Evolutionary conservation across 2,888 invertebrate genomes (phyloP).

Genomic region (Schizotus pectinicornis): DNA sequence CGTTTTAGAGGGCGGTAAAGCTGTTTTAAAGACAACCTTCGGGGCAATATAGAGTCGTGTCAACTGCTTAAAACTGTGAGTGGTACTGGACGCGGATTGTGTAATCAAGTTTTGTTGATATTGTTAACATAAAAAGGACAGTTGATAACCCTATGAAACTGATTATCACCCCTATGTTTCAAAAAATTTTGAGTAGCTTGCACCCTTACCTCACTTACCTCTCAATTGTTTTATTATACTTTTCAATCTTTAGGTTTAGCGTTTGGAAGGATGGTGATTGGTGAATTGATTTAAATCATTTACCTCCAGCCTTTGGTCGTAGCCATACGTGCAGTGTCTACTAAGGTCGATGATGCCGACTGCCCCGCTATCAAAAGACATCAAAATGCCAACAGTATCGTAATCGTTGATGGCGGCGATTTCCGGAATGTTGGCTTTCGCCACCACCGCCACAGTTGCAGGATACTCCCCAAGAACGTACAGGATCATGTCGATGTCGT

Average conservation of each 20-base stretch:
- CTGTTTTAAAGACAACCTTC: no score
- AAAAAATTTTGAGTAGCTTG: no score
- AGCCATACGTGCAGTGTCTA: slow-evolving; percentile 68
- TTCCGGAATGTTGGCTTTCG: slow-evolving; percentile 65
- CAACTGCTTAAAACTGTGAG: no score
- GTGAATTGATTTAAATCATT: not conserved
- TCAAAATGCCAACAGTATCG: slow-evolving; percentile 66
- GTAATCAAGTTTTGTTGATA: no score
- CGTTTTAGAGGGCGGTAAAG: no score
- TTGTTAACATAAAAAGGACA: no score
- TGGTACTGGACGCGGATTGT: no score
- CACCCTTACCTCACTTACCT: no score
- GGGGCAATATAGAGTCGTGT: not conserved
- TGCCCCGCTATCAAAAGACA: slow-evolving; percentile 69
- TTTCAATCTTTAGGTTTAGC: no score
- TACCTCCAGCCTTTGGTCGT: slow-evolving; percentile 71
- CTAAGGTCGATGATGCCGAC: slow-evolving; percentile 69
- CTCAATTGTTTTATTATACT: no score
- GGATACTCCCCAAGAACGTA: slow-evolving; percentile 71
- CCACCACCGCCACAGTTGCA: slow-evolving; percentile 62
- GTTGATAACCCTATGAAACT: no score
- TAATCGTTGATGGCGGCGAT: slow-evolving; percentile 67
- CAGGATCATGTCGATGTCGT: slow-evolving; percentile 71
- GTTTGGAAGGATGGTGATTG: not conserved
- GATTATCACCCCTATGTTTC: no score